Conservation (phyloP, 2,888 invertebrate genomes). For the Macrosoma leucophasiata region DNA sequence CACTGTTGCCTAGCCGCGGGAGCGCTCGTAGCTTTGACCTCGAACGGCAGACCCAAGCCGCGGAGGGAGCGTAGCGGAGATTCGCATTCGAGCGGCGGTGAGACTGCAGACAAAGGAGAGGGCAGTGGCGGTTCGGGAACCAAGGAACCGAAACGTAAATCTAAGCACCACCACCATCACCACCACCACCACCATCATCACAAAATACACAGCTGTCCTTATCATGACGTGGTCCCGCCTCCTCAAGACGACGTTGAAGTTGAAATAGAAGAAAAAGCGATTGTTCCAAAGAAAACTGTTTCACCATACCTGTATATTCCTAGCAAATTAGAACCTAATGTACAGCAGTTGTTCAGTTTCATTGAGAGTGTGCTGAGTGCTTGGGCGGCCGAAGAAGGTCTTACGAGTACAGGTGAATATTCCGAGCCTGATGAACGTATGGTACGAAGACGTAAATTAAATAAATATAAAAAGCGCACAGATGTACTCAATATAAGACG, state of each 20-base stretch:
- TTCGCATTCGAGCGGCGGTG: constrained; percentile 68
- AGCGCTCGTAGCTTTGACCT: constrained; percentile 53
- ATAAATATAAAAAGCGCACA: constrained; percentile 78
- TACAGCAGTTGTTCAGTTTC: constrained; percentile 87
- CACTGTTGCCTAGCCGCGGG: constrained; percentile 68
- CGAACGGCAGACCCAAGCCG: constrained; percentile 53
- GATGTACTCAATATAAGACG: constrained; percentile 81
- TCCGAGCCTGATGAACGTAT: constrained; percentile 83
- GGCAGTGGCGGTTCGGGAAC: constrained; percentile 38
- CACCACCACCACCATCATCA: constrained; percentile 61
- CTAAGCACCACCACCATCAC: constrained; percentile 58
- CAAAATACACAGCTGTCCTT: constrained; percentile 64
- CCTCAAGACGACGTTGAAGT: constrained; percentile 51
- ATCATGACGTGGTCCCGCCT: constrained; percentile 57
- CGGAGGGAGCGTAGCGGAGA: constrained; percentile 61
- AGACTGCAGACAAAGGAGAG: constrained; percentile 58
- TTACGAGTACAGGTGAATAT: constrained; percentile 83
- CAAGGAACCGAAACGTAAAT: constrained; percentile 51
- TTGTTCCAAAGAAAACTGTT: constrained; percentile 62
- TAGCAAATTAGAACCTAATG: constrained; percentile 82
- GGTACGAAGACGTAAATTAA: constrained; percentile 75
- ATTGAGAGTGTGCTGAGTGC: constrained; percentile 87
- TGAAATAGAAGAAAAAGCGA: constrained; percentile 49
- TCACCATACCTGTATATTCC: constrained; percentile 71
- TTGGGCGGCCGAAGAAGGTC: constrained; percentile 84